These are phyloP conservation scores for Dendroctonus valens DNA, from an alignment of 1,140 invertebrate species.

Conservation along the genomic window DNA sequence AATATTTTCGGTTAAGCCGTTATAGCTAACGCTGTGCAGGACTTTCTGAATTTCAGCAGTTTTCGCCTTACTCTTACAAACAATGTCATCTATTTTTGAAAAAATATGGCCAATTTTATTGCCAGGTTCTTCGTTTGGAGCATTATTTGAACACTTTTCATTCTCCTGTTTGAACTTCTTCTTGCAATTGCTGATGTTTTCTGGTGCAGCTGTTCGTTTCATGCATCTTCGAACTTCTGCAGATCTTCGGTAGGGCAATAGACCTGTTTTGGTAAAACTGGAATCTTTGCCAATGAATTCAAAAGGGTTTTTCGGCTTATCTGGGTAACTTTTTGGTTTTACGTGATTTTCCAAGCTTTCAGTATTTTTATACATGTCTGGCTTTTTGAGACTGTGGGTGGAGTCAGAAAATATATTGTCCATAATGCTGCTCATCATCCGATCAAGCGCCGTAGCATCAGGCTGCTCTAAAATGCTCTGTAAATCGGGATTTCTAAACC, in stretches of 20 bases:
- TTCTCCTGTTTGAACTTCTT: not conserved
- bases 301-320: conserved; percentile 1
- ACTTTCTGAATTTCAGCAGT: conserved; percentile 13
- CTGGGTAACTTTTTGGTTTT: not conserved
- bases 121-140: not conserved
- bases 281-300: conserved; percentile 1
- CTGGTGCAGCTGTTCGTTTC: not conserved
- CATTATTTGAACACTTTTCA: not conserved
- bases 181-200: not conserved
- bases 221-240: not conserved
- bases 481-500: conserved; percentile 2
- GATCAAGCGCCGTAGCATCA: not conserved
- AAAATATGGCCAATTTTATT: conserved; percentile 6
- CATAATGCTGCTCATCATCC: not conserved
- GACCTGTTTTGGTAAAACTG: conserved; percentile 6
- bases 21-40: not conserved
- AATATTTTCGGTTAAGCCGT: not conserved
- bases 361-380: not conserved
- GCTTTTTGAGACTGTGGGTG: too few relatives aligned
- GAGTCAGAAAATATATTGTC: conserved; percentile 14
- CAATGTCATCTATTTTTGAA: conserved; percentile 11
- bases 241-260: not conserved
- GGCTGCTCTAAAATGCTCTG: not conserved
- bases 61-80: conserved; percentile 14
- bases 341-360: not conserved